A percentile compares a stretch with the other conserved stretches of the same genome.
phyloP scores from a whole-genome alignment of 2,797 vertebrate species.

The Sebastes baramenuke region DNA sequence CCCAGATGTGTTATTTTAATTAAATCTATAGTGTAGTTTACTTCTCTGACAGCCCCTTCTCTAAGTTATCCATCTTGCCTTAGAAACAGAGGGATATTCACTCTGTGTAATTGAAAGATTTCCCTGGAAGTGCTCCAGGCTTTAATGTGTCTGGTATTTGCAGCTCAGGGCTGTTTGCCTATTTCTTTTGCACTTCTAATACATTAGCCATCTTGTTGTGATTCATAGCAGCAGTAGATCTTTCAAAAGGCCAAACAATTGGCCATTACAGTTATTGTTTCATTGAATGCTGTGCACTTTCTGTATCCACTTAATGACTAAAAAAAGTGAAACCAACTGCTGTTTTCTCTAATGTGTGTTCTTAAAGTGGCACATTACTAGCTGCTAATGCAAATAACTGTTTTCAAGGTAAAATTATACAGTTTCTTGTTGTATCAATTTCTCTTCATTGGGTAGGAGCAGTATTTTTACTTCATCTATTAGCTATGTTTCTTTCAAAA shows the following conservation, averaged over 20 bases:
- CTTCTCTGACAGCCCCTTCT: conserved; percentile 79
- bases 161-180: conserved; percentile 73
- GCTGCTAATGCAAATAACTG: background rate
- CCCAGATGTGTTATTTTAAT: conserved; percentile 85
- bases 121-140: conserved; percentile 81
- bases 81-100: conserved; percentile 75
- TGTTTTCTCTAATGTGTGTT: background rate
- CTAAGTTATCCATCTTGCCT: conserved; percentile 80
- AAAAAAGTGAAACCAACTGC: conserved; percentile 3
- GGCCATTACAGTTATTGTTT: conserved; percentile 74
- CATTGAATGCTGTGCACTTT: conserved; percentile 18
- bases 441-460: background rate
- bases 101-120: conserved; percentile 86
- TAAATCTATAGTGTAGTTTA: conserved; percentile 86
- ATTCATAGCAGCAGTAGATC: conserved; percentile 69
- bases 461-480: background rate
- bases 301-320: background rate
- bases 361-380: background rate
- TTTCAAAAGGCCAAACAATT: conserved; percentile 64
- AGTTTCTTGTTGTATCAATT: background rate
- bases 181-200: conserved; percentile 77
- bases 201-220: conserved; percentile 66
- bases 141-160: conserved; percentile 78
- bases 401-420: background rate
- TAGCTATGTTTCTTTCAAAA: background rate